phyloP scores from a whole-genome alignment of 23 tunicate species.

The Halocynthia roretzi region DNA sequence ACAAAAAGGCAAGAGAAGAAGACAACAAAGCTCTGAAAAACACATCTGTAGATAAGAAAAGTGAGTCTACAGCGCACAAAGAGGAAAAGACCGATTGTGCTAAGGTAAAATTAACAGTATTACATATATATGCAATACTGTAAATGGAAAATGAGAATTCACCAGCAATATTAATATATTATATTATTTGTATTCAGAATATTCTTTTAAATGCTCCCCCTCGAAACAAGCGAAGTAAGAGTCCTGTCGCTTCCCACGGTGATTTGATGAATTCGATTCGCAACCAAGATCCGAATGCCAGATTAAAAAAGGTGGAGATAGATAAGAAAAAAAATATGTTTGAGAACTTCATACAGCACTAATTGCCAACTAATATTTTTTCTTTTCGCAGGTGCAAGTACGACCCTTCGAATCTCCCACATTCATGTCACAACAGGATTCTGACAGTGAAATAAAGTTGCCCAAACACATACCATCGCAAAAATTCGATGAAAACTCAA shows the following conservation, averaged over 20 bases:
- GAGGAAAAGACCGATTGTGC: background rate
- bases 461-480: too few species aligned
- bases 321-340: too few species aligned
- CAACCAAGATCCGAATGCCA: conserved; percentile 14
- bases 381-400: background rate
- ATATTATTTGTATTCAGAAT: background rate
- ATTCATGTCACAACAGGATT: background rate
- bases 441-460: background rate
- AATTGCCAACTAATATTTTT: too few species aligned
- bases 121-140: background rate
- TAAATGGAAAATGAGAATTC: background rate
- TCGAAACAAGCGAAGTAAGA: conserved; percentile 22
- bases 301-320: conserved; percentile 30
- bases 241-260: conserved; percentile 33
- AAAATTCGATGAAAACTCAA: too few species aligned
- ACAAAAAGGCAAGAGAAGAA: background rate
- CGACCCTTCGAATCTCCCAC: background rate
- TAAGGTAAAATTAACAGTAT: too few species aligned
- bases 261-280: conserved; percentile 60
- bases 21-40: background rate
- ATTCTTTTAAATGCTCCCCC: conserved; percentile 1
- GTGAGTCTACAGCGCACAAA: background rate
- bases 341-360: too few species aligned
- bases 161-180: background rate
- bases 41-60: too few species aligned